A percentile compares a stretch with the other conserved stretches of the same genome.
Conservation (phyloP, 2,888 invertebrate species). For the Ditula angustiorana region DNA sequence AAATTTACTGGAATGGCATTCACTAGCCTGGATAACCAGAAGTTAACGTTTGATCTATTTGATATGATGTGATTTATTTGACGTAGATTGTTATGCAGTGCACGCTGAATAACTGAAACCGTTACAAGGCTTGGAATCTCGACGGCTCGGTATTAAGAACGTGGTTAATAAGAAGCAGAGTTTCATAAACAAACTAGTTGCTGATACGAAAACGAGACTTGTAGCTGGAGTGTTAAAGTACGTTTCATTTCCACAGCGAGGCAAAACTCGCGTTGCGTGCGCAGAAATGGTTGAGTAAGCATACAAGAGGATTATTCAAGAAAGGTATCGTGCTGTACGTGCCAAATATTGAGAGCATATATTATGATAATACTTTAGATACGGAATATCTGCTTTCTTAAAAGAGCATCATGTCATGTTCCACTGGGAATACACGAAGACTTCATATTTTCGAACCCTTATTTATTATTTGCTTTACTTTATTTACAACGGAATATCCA, state of each 20-base stretch:
- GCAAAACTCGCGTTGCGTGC: slow-evolving; percentile 18
- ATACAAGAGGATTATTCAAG: slow-evolving; percentile 26
- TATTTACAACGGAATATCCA: background rate
- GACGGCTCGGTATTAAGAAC: slow-evolving; percentile 5
- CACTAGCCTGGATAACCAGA: background rate
- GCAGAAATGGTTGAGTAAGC: slow-evolving; percentile 41
- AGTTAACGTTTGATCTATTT: background rate
- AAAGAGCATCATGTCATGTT: background rate
- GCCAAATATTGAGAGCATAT: slow-evolving; percentile 7
- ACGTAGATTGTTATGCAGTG: background rate
- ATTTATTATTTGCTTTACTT: background rate
- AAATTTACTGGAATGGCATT: background rate
- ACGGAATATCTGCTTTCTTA: background rate
- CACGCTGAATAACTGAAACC: background rate
- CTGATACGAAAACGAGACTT: background rate
- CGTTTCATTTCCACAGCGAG: background rate
- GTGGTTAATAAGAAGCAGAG: slow-evolving; percentile 12
- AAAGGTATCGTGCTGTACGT: slow-evolving; percentile 11
- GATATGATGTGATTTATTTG: background rate
- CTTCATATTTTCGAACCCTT: background rate
- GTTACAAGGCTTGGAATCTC: slow-evolving; percentile 22
- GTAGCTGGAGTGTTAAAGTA: background rate
- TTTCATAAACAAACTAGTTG: background rate
- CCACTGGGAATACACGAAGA: background rate
- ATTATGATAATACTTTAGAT: background rate